A percentile compares a stretch with the other conserved stretches of the same genome.
Evolutionary conservation across 2,797 vertebrate species (phyloP).

Genomic region (Denticeps clupeoides): DNA sequence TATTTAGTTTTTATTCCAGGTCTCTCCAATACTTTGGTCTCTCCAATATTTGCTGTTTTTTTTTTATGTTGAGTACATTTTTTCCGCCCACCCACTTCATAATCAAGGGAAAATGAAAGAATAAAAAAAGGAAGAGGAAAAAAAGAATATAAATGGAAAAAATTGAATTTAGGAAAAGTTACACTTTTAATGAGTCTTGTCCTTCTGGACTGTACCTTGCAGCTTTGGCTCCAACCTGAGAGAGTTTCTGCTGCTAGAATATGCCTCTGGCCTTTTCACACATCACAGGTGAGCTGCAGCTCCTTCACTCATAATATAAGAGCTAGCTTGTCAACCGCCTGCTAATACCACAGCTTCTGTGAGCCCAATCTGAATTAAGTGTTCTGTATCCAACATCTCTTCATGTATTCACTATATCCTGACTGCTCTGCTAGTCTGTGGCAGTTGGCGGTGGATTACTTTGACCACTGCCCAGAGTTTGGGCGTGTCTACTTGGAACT

Average conservation of each 20-base stretch:
- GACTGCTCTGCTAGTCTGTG: conserved; percentile 74
- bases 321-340: not conserved
- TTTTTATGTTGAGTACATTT: too few relatives aligned
- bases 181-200: not conserved
- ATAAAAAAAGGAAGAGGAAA: too few relatives aligned
- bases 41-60: too few relatives aligned
- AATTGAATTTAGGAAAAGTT: not conserved
- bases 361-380: too few relatives aligned
- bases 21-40: too few relatives aligned
- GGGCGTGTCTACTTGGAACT: conserved; percentile 85
- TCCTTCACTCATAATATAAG: not conserved
- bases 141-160: too few relatives aligned
- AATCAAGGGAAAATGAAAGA: too few relatives aligned
- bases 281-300: conserved; percentile 76
- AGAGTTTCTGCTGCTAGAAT: conserved; percentile 90
- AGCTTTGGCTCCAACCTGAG: conserved; percentile 95
- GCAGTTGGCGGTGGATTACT: conserved; percentile 91
- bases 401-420: too few relatives aligned
- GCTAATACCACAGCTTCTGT: too few relatives aligned
- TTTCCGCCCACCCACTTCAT: too few relatives aligned
- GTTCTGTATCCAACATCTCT: too few relatives aligned
- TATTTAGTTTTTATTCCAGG: too few relatives aligned
- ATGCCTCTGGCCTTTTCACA: conserved; percentile 86
- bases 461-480: conserved; percentile 83
- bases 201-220: conserved; percentile 16